Evolutionary conservation across 2,797 vertebrate species (phyloP).

Genomic region (Esox masquinongy): DNA sequence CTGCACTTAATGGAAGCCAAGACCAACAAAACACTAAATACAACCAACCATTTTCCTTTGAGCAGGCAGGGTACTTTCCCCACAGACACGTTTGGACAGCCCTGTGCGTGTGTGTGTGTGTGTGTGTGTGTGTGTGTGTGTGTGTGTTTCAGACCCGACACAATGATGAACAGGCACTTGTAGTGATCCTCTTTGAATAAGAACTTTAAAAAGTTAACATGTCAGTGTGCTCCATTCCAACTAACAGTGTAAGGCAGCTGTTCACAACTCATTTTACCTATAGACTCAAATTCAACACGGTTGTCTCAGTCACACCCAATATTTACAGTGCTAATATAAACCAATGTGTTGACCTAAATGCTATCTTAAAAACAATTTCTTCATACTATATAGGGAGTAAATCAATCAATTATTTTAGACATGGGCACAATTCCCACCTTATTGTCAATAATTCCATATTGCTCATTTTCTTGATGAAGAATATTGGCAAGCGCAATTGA

Average conservation of each 20-base stretch:
- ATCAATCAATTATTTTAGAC: too few relatives aligned
- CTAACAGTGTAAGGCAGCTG: not conserved
- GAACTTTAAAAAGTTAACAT: not conserved
- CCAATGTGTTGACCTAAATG: too few relatives aligned
- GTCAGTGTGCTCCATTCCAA: not conserved
- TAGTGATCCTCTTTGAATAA: not conserved
- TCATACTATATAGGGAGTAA: too few relatives aligned
- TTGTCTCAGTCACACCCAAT: too few relatives aligned
- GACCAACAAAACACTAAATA: conserved; percentile 80
- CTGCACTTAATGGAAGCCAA: conserved; percentile 78
- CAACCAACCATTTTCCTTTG: conserved; percentile 73
- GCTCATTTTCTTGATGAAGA: too few relatives aligned
- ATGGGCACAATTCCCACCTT: too few relatives aligned
- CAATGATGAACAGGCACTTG: not conserved
- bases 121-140: conserved; percentile 12
- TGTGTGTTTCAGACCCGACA: not conserved
- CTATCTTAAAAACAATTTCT: too few relatives aligned
- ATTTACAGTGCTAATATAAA: too few relatives aligned
- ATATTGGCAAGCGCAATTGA: too few relatives aligned
- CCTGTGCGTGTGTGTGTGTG: not conserved
- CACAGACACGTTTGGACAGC: conserved; percentile 58
- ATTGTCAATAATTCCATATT: too few relatives aligned
- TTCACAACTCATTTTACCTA: too few relatives aligned
- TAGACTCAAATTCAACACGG: too few relatives aligned
- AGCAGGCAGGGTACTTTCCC: conserved; percentile 76